phyloP scores from a whole-genome alignment of 2,888 invertebrate genomes.

The Brenthis daphne region DNA sequence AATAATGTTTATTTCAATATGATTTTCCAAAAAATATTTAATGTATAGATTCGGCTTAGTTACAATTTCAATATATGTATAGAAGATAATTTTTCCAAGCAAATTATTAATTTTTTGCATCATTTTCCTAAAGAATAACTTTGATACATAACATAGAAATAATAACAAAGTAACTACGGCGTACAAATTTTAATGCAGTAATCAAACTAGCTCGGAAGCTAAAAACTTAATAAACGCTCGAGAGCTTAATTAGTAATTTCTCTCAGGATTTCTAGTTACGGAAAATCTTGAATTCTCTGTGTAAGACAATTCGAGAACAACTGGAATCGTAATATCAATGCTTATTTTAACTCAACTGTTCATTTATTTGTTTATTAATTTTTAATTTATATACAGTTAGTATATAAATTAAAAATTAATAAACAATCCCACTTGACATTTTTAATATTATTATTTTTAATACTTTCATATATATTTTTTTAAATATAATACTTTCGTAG shows the following conservation, averaged over 20 bases:
- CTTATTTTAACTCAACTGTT: slow-evolving; percentile 13
- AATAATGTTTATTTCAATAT: too few species aligned
- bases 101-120: too few species aligned
- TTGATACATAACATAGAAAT: background rate
- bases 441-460: too few species aligned
- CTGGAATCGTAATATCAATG: slow-evolving; percentile 11
- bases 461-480: too few species aligned
- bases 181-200: slow-evolving; percentile 12
- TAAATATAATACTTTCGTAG: too few species aligned
- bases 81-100: too few species aligned
- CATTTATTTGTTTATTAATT: slow-evolving; percentile 1
- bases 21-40: too few species aligned
- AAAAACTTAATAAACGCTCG: slow-evolving; percentile 27
- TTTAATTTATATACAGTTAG: background rate
- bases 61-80: too few species aligned
- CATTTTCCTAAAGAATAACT: background rate
- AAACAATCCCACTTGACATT: background rate
- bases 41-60: too few species aligned
- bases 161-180: slow-evolving; percentile 9
- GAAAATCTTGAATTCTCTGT: slow-evolving; percentile 15
- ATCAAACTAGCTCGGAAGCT: slow-evolving; percentile 23
- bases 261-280: slow-evolving; percentile 6
- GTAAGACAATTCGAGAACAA: slow-evolving; percentile 19
- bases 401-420: too few species aligned
- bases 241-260: slow-evolving; percentile 30